Evolutionary conservation across 2,113 vertebrate species (phyloP).

Genomic region (Macquaria ambigua): DNA sequence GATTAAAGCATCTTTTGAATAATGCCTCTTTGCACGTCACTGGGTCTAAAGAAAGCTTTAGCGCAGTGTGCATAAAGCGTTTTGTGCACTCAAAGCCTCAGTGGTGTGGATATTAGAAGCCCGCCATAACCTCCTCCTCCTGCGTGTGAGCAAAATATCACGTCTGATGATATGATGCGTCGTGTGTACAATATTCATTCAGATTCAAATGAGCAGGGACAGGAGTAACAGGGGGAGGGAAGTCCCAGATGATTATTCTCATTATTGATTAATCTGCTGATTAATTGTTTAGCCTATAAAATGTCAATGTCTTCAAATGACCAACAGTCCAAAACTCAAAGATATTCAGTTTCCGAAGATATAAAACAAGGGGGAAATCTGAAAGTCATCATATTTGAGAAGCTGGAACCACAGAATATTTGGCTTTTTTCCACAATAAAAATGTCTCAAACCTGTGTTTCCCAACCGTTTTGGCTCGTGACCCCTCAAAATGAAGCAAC

Average conservation of each 20-base stretch:
- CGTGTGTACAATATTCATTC: conserved; percentile 32
- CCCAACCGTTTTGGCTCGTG: background rate
- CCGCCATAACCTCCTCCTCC: background rate
- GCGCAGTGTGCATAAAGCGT: conserved; percentile 36
- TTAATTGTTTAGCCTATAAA: background rate
- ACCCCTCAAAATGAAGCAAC: background rate
- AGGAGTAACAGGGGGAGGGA: background rate
- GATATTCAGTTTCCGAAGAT: background rate
- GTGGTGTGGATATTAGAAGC: conserved; percentile 28
- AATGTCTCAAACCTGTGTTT: background rate
- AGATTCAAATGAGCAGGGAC: background rate
- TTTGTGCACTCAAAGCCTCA: conserved; percentile 42
- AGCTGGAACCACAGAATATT: background rate
- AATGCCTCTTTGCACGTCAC: conserved; percentile 59
- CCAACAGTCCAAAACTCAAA: background rate
- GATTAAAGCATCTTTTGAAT: conserved; percentile 71
- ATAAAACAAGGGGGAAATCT: background rate
- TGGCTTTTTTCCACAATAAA: background rate
- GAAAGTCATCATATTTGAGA: background rate
- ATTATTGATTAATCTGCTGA: background rate
- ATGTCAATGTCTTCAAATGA: background rate
- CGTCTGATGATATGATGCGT: conserved; percentile 27
- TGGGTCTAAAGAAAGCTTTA: conserved; percentile 62
- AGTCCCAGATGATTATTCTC: background rate
- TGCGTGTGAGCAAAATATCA: conserved; percentile 31